Base-by-base conservation (phyloP, 2,888 invertebrate genomes). In the Epirrhoe alternata region DNA sequence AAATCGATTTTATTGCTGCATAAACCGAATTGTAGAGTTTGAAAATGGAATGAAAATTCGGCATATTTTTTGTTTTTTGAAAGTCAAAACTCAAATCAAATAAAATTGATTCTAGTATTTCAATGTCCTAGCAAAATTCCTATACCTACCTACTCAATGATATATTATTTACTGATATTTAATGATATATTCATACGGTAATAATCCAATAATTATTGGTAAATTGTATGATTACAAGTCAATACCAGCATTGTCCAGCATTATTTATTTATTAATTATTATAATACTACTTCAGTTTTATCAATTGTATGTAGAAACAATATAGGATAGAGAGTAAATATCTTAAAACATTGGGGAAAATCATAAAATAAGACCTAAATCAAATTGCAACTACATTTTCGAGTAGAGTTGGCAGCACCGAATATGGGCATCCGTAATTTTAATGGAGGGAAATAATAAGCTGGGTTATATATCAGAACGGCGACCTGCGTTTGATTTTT, bases 371-470 rank as follows among this genome's bases (percentile, higher is more conserved):
- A 38, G 10, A 42, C 38, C 1, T 35, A 35, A 35, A 35, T 42
- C 8, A 42, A 42, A 12, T 42, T 12, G 12, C 12, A 42, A 12
- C 12, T 3, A 42, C 51, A 30, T 14, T 54, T 51, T 42, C 31
- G 33, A 7, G 0, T 33, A 57, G 1, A 59, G 63, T 17, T 60
- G 64, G 67, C 56, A 61, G 12, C 63, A 67, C 60, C 10, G 60
- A 75, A 77, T 80, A 82, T 77, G 77, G 74, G 71, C 85, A 87
- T 89, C 86, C 83, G 86, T 87, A 87, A 87, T 90, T 88, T 90
- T 88, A 91, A 91, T 90, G 89, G 90, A 79, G 82, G 85, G 86
- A 89, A 91, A 91, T 91, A 91, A 90, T 91, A 90, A 91, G 86
- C 88, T 77, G 61, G 69, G 69, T 78, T 80, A 84, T 91, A 85